Evolutionary conservation across 2,797 vertebrate species (phyloP).

Genomic region (Taeniopygia guttata): DNA sequence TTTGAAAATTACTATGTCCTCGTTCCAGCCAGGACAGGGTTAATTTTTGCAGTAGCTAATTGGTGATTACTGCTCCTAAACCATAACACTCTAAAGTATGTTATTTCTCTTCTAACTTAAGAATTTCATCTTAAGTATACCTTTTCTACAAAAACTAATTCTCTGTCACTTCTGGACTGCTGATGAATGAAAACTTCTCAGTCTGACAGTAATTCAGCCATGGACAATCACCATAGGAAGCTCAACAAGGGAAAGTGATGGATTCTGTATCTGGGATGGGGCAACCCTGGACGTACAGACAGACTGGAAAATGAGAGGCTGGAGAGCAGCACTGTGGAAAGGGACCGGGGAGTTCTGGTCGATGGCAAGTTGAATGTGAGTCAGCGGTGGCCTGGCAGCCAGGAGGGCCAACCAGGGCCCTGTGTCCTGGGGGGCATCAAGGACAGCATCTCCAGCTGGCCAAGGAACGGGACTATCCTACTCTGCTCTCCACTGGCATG

Average conservation of each 20-base stretch:
- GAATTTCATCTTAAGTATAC: neutral
- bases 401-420: neutral
- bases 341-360: neutral
- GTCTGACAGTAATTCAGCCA: neutral
- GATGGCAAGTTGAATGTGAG: rapidly evolving
- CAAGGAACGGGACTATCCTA: rapidly evolving
- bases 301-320: neutral
- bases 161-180: neutral
- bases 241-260: rapidly evolving
- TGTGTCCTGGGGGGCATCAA: neutral
- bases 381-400: neutral
- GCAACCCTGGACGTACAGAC: neutral
- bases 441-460: rapidly evolving
- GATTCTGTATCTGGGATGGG: neutral
- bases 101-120: neutral
- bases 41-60: neutral
- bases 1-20: neutral
- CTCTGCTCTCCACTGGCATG: rapidly evolving
- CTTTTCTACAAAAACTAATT: neutral
- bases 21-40: neutral
- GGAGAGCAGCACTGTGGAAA: neutral
- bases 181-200: neutral
- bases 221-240: neutral
- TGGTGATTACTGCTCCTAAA: neutral
- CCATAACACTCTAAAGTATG: neutral